Evolutionary conservation across 2,888 invertebrate genomes (phyloP).

Genomic region (Volucella inflata): DNA sequence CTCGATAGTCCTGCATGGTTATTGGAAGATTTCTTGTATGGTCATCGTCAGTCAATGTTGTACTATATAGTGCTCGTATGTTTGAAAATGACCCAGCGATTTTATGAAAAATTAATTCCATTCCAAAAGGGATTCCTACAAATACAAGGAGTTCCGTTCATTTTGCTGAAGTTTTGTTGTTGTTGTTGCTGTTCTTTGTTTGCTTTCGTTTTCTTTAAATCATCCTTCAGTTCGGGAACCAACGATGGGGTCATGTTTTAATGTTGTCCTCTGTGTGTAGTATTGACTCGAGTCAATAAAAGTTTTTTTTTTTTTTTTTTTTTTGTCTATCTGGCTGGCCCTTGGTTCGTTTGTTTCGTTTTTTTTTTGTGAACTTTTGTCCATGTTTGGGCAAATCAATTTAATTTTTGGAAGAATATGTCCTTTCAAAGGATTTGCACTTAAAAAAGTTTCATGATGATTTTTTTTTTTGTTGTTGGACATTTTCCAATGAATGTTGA

Average conservation of each 20-base stretch:
- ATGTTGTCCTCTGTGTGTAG: slow-evolving; percentile 63
- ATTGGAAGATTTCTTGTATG: slow-evolving; percentile 42
- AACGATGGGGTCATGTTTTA: slow-evolving; percentile 72
- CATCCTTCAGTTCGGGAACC: slow-evolving; percentile 47
- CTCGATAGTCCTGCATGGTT: slow-evolving; percentile 5
- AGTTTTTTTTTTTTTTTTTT: slow-evolving; percentile 24
- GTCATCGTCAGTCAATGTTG: slow-evolving; percentile 71
- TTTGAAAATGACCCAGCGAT: slow-evolving; percentile 63
- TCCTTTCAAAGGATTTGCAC: slow-evolving; percentile 72
- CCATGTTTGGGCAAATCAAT: slow-evolving; percentile 66
- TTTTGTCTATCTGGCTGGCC: background rate
- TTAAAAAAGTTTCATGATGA: slow-evolving; percentile 65
- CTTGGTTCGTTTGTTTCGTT: too few relatives aligned
- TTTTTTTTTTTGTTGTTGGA: slow-evolving; percentile 39
- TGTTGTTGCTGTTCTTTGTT: background rate
- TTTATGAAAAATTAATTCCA: slow-evolving; percentile 74
- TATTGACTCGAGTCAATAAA: slow-evolving; percentile 71
- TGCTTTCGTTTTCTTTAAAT: slow-evolving; percentile 57
- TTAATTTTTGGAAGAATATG: slow-evolving; percentile 73
- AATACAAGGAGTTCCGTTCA: background rate
- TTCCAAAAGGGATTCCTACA: slow-evolving; percentile 51
- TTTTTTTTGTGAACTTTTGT: background rate
- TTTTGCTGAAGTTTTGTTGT: slow-evolving; percentile 5
- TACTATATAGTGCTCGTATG: too few relatives aligned
- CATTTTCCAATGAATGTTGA: background rate